phyloP scores from a whole-genome alignment of 64 coral and sea anemone genomes.

The Dendrophyllia cribrosa region DNA sequence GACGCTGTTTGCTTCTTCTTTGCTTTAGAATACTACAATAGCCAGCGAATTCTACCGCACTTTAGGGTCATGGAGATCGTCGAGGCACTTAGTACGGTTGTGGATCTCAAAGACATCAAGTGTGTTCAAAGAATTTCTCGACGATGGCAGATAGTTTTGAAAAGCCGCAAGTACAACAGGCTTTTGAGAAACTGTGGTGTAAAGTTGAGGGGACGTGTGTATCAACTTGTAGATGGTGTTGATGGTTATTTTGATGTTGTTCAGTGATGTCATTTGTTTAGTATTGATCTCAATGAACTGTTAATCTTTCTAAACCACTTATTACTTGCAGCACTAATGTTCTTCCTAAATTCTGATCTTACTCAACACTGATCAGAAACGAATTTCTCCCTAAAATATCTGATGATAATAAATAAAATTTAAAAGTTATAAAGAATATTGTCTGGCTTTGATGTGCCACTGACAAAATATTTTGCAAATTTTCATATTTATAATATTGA shows the following conservation, averaged over 20 bases:
- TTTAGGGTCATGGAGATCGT: slow-evolving; percentile 94
- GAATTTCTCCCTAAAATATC: too few species aligned
- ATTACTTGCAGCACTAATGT: too few species aligned
- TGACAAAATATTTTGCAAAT: too few species aligned
- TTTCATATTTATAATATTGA: too few species aligned
- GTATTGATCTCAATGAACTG: too few species aligned
- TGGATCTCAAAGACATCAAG: slow-evolving; percentile 79
- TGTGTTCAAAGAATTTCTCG: slow-evolving; percentile 79
- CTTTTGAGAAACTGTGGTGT: slow-evolving; percentile 61
- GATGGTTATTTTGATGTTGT: slow-evolving; percentile 71
- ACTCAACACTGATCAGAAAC: too few species aligned
- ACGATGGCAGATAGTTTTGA: slow-evolving; percentile 91
- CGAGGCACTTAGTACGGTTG: slow-evolving; percentile 51
- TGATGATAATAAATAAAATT: too few species aligned
- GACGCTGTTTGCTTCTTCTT: slow-evolving; percentile 89
- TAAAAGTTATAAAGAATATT: too few species aligned
- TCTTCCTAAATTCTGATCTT: too few species aligned
- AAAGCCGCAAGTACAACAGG: slow-evolving; percentile 57
- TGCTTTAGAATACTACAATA: slow-evolving; percentile 77
- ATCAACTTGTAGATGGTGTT: slow-evolving; percentile 80
- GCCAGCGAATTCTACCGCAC: slow-evolving; percentile 73
- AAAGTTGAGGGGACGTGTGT: slow-evolving; percentile 76
- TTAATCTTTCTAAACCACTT: too few species aligned
- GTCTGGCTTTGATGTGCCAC: too few species aligned
- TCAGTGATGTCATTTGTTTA: not conserved